These are phyloP conservation scores for Pogonophryne albipinna DNA, from an alignment of 2,797 vertebrate species.

Conservation along the genomic window DNA sequence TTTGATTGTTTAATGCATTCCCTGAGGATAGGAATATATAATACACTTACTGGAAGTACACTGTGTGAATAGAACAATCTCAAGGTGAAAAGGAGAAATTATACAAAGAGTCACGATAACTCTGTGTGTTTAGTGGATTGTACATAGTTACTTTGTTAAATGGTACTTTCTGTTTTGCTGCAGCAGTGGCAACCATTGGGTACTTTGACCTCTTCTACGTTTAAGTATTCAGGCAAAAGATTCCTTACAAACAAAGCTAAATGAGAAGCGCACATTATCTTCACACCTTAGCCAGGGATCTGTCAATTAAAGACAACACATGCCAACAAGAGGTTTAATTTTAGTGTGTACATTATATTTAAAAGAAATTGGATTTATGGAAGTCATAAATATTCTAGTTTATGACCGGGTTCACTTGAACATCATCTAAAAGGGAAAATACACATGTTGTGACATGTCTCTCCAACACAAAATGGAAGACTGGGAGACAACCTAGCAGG, in stretches of 20 bases:
- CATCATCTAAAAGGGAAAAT: not conserved
- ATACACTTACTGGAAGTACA: too few species aligned
- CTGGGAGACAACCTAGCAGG: not conserved
- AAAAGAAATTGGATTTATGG: too few species aligned
- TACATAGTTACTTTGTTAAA: not conserved
- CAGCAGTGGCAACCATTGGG: not conserved
- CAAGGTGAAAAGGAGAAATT: constrained; percentile 47
- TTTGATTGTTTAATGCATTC: not conserved
- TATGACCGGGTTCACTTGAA: not conserved
- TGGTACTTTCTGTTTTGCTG: constrained; percentile 1
- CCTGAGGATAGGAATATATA: not conserved
- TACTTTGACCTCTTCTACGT: not conserved
- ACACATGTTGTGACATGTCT: constrained; percentile 1
- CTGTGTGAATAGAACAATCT: constrained; percentile 22
- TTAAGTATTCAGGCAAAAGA: not conserved
- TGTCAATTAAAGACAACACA: too few species aligned
- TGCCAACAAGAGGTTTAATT: too few species aligned
- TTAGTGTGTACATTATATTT: too few species aligned
- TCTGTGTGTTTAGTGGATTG: constrained; percentile 29
- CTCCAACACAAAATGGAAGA: not conserved
- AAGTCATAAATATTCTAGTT: too few species aligned
- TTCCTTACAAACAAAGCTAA: not conserved
- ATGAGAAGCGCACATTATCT: not conserved
- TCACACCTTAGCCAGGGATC: not conserved
- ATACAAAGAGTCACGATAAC: constrained; percentile 30